Conservation (phyloP, 2,888 invertebrate species). For the Camponotus fellah region DNA sequence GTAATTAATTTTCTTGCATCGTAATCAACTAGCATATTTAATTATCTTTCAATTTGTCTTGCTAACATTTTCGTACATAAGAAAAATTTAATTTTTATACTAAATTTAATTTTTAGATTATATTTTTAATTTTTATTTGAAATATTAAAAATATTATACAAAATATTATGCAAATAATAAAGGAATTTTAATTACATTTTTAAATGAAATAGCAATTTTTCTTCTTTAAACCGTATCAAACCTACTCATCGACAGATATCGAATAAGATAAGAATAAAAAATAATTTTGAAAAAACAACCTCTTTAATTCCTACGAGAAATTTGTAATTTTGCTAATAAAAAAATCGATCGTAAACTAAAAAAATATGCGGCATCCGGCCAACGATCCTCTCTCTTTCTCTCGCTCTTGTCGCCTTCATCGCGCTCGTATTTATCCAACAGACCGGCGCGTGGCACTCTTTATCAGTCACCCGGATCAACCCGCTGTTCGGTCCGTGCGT, state of each 20-base stretch:
- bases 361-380: background rate
- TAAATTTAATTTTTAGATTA: too few relatives aligned
- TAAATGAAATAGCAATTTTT: background rate
- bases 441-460: conserved; percentile 81
- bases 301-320: background rate
- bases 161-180: background rate
- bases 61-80: background rate
- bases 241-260: background rate
- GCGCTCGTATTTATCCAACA: conserved; percentile 72
- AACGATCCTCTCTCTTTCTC: background rate
- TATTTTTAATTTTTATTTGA: too few relatives aligned
- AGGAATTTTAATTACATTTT: conserved; percentile 4
- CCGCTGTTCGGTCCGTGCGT: conserved; percentile 68
- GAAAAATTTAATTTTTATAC: background rate
- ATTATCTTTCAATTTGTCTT: background rate
- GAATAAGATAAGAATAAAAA: background rate
- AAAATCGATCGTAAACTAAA: background rate
- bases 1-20: background rate
- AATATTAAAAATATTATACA: background rate
- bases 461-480: conserved; percentile 83
- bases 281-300: background rate
- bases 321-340: background rate
- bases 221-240: background rate
- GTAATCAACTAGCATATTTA: background rate
- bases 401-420: conserved; percentile 72